Conservation (phyloP, 2,888 invertebrate species). For the Syrista parreyssii region DNA sequence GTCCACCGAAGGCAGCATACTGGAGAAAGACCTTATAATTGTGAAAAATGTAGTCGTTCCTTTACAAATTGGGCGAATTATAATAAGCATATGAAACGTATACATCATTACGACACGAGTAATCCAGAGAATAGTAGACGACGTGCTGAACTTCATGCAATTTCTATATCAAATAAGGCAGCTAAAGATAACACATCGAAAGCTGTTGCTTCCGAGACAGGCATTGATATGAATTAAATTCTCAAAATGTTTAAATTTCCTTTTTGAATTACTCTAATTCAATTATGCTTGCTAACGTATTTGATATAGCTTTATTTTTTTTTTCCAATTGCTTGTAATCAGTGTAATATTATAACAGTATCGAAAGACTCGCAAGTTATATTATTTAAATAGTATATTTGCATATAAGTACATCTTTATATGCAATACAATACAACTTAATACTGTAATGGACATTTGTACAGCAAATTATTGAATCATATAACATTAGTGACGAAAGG, state of each 20-base stretch:
- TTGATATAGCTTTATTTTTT: too few relatives aligned
- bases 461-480: background rate
- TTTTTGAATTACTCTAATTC: too few relatives aligned
- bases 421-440: background rate
- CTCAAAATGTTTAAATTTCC: background rate
- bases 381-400: background rate
- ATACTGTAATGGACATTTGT: background rate
- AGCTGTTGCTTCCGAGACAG: background rate
- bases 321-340: too few relatives aligned
- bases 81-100: constrained; percentile 79
- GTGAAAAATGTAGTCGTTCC: constrained; percentile 73
- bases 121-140: constrained; percentile 54
- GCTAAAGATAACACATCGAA: background rate
- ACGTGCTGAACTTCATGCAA: constrained; percentile 1
- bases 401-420: background rate
- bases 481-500: too few relatives aligned
- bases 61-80: constrained; percentile 83
- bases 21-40: constrained; percentile 74
- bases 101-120: constrained; percentile 69
- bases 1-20: constrained; percentile 74
- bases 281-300: too few relatives aligned
- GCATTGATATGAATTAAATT: background rate
- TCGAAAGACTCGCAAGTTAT: too few relatives aligned
- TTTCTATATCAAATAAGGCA: background rate
- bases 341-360: too few relatives aligned